Conservation (phyloP, 2,797 vertebrate species). For the Lacerta viridis region DNA sequence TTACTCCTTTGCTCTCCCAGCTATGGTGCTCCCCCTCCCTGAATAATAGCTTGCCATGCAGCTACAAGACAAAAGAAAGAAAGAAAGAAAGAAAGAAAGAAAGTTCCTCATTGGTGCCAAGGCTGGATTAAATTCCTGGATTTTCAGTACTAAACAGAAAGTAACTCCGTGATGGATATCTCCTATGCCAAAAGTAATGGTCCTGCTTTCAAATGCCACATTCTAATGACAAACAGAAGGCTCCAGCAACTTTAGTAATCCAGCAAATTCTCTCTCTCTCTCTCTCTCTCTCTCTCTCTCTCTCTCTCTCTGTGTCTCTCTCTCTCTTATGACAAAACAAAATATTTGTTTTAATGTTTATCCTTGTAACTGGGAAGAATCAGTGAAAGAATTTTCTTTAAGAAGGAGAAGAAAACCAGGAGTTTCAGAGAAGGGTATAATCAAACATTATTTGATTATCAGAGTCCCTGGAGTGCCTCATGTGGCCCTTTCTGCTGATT, state of each 20-base stretch:
- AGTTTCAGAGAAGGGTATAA: conserved; percentile 1
- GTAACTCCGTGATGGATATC: conserved; percentile 1
- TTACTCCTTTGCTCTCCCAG: no score
- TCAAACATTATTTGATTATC: not conserved
- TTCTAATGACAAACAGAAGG: conserved; percentile 36
- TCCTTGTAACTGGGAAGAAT: not conserved
- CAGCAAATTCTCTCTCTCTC: not conserved
- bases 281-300: not conserved
- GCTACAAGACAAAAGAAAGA: no score
- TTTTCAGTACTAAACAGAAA: conserved; percentile 40
- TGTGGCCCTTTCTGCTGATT: not conserved
- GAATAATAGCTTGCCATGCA: no score
- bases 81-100: no score
- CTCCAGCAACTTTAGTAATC: conserved; percentile 8
- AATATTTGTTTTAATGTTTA: conserved; percentile 1
- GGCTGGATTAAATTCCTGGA: not conserved
- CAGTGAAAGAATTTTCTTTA: not conserved
- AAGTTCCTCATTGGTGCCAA: no score
- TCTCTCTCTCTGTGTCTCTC: not conserved
- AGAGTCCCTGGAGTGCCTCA: not conserved
- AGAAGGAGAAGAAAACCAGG: not conserved
- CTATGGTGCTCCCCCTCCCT: no score
- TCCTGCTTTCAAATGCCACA: conserved; percentile 27
- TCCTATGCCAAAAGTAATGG: conserved; percentile 24
- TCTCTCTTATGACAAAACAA: not conserved